A percentile compares a stretch with the other conserved stretches of the same genome.
Evolutionary conservation across 2,797 vertebrate genomes (phyloP).

Genomic region (Spinus pinus): DNA sequence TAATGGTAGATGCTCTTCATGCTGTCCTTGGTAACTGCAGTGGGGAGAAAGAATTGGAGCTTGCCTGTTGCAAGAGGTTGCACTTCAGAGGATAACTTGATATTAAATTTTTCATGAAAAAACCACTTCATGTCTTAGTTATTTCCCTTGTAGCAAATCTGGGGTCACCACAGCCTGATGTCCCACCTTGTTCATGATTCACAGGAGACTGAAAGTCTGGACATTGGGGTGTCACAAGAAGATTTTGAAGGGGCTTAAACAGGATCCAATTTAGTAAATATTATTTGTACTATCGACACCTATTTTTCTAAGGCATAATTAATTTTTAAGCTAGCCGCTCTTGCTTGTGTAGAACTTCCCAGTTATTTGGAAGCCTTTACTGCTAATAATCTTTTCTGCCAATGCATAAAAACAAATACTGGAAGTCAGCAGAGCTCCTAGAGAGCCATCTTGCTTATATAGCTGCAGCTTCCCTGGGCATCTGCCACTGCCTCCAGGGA

Average conservation of each 20-base stretch:
- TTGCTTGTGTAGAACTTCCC: background rate
- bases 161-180: background rate
- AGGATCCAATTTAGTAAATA: background rate
- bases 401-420: background rate
- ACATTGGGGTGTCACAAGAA: background rate
- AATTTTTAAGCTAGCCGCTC: background rate
- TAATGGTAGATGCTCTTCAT: background rate
- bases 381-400: background rate
- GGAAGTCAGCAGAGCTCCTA: background rate
- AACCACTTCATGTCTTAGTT: background rate
- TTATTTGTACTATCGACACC: background rate
- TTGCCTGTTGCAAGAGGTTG: background rate
- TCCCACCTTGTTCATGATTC: background rate
- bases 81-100: background rate
- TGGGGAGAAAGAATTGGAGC: background rate
- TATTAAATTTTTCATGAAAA: slow-evolving; percentile 1
- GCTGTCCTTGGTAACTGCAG: background rate
- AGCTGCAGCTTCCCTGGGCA: slow-evolving; percentile 26
- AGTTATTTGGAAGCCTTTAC: background rate
- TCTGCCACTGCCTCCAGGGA: slow-evolving; percentile 38
- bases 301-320: background rate
- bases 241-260: background rate
- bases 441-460: slow-evolving; percentile 40
- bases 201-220: background rate
- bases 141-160: background rate